Evolutionary conservation across 2,888 invertebrate species (phyloP).

Genomic region (Panopea generosa): DNA sequence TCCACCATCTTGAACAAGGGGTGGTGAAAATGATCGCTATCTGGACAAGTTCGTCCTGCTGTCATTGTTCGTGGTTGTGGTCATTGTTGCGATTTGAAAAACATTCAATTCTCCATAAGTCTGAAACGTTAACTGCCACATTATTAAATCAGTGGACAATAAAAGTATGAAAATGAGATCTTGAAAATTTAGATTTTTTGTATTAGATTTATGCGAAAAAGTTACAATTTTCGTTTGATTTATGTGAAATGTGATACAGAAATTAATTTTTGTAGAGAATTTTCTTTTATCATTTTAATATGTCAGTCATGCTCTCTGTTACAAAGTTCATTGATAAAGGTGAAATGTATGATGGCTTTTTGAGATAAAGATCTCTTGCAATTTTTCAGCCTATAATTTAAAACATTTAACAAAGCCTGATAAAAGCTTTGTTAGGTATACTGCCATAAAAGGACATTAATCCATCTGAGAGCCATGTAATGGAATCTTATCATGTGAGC

Average conservation of each 20-base stretch:
- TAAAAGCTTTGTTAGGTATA: too few relatives aligned
- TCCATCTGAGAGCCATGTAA: too few relatives aligned
- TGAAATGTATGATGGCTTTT: background rate
- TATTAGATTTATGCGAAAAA: slow-evolving; percentile 8
- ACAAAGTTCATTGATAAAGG: slow-evolving; percentile 4
- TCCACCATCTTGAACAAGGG: too few relatives aligned
- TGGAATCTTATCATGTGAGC: too few relatives aligned
- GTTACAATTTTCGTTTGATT: slow-evolving; percentile 9
- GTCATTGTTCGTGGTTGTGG: too few relatives aligned
- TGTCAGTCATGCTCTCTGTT: background rate
- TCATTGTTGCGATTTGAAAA: too few relatives aligned
- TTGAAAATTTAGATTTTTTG: background rate
- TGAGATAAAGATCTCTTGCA: background rate
- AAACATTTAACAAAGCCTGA: too few relatives aligned
- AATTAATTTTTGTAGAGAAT: background rate
- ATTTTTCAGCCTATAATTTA: too few relatives aligned
- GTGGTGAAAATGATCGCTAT: too few relatives aligned
- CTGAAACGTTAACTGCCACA: slow-evolving; percentile 1
- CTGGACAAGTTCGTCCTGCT: too few relatives aligned
- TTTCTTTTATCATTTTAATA: slow-evolving; percentile 2
- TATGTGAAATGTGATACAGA: background rate
- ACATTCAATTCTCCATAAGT: background rate
- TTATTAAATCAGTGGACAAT: background rate
- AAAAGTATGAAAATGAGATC: slow-evolving; percentile 19
- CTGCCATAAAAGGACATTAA: too few relatives aligned